Evolutionary conservation across 2,113 vertebrate genomes (phyloP).

Genomic region (Phoxinus phoxinus): DNA sequence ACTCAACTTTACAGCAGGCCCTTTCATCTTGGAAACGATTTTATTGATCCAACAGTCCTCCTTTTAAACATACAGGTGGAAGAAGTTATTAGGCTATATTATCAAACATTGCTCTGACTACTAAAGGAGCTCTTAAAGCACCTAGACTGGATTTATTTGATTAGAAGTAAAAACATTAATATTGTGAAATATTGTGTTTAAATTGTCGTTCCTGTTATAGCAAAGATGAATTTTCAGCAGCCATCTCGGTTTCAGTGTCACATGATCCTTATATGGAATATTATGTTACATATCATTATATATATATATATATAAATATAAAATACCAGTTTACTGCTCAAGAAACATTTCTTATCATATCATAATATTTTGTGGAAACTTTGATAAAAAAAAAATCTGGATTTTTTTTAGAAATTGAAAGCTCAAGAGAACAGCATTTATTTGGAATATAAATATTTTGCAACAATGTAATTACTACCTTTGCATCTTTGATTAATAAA

Average conservation of each 20-base stretch:
- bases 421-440: background rate
- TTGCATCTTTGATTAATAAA: background rate
- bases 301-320: too few relatives aligned
- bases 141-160: background rate
- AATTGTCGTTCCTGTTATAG: background rate
- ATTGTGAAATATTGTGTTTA: background rate
- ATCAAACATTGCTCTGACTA: background rate
- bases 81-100: background rate
- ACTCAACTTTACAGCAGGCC: conserved; percentile 63
- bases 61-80: background rate
- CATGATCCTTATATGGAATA: too few relatives aligned
- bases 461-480: background rate
- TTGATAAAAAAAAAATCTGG: fast-evolving
- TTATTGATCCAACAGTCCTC: background rate
- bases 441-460: background rate
- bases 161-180: background rate
- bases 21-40: conserved; percentile 12
- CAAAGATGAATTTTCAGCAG: background rate
- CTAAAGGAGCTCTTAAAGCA: background rate
- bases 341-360: background rate
- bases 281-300: too few relatives aligned
- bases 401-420: too few relatives aligned
- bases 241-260: background rate
- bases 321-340: too few relatives aligned
- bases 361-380: background rate